phyloP scores from a whole-genome alignment of 2,113 vertebrate species.

The chimpanzee (Pan troglodytes) region NHGRI_mPanTro3-v2.1_pri NC_072413.2:67514501-67515000 shows the following conservation, averaged over 20 bases:
- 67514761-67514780: not conserved
- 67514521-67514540: not conserved
- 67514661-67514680: not conserved
- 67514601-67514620: not conserved
- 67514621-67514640: not conserved
- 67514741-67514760: not conserved
- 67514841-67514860: not conserved
- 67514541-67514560: not conserved
- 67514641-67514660: not conserved
- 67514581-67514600: too few relatives aligned
- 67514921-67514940: not conserved
- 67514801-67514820: not conserved
- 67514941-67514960: not conserved
- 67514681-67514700: not conserved
- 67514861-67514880: not conserved
- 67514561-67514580: not conserved
- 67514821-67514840: not conserved
- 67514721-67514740: not conserved
- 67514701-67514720: not conserved
- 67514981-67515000: not conserved
- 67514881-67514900: not conserved
- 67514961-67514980: not conserved
- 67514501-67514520: not conserved
- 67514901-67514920: not conserved
- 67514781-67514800: not conserved